Evolutionary conservation across 2,113 vertebrate species (phyloP), one percentile per base, ranked within the genome.

Genomic region (Sander vitreus): DNA sequence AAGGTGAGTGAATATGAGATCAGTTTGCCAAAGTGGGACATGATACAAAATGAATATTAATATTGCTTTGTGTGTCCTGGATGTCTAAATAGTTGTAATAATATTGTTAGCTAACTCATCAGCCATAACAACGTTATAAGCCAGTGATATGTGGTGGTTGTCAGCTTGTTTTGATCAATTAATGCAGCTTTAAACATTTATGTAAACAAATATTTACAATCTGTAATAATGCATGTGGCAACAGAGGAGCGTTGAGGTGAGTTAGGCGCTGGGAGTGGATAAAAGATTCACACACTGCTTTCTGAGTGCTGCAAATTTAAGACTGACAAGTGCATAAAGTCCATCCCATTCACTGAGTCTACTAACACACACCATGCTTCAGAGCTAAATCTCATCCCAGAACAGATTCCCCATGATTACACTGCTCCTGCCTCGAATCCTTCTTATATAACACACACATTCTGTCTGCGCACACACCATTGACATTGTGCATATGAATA

Each of bases 391-490:
- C 85, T 74, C 76, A 78, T 88, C 85, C 64, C 73, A 55, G 85
- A 85, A 83, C 80, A 88, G 82, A 86, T 85, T 90, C 80, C 68
- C 16, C 62, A 8, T 88, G 91, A 93, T 93, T 91, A 93, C 53
- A 27, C 51, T 27, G 58, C 77, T 79, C 82, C 78, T 33, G 84
- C 70, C 68, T 80, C 19, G 14, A 87, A 91, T 87, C 80, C 80
- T 57, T 58, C 83, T 94, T 93, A 94, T 77, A 84, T 89, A 94
- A 94, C 73, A 69, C 36, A 25, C 64, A 27, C 59, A 67, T 16
- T 21, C 18, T 51, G 25, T 57, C 39, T 27, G 45, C 76, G 73
- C 6, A 51, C 43, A 57, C 21, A n/a, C 54, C 27, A 64, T 11
- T 43, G 2, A 74, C 21, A 21, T 12, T 13, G 15, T 23, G 54